Conservation (phyloP, 2,888 invertebrate genomes). For the Lithophane ornitopus region DNA sequence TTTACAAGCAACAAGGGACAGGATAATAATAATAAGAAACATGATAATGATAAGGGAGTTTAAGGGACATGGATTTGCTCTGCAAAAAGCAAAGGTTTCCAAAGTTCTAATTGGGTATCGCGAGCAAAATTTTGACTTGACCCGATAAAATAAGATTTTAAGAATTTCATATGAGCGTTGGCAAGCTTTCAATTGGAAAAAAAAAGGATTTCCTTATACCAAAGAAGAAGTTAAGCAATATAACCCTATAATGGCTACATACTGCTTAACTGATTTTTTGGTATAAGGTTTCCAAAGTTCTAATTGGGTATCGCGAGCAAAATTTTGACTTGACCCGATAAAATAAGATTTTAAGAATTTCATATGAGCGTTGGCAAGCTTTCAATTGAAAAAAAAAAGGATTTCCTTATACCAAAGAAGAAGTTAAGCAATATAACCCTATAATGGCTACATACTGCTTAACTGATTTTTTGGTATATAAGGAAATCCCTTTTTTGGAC, state of each 20-base stretch:
- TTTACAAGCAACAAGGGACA: neutral
- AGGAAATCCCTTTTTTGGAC: too few relatives aligned
- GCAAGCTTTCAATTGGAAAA: neutral
- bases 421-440: neutral
- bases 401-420: neutral
- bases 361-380: neutral
- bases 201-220: neutral
- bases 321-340: neutral
- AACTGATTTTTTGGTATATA: too few relatives aligned
- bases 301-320: neutral
- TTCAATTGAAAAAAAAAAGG: neutral
- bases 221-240: neutral
- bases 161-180: neutral
- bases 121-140: neutral
- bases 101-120: neutral
- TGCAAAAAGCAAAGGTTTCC: neutral
- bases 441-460: too few relatives aligned
- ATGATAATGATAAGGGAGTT: neutral
- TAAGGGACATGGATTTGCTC: neutral
- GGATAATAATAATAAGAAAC: neutral
- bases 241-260: slow-evolving; percentile 5
- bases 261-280: too few relatives aligned
- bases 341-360: neutral
- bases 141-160: neutral
- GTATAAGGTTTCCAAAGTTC: neutral